Evolutionary conservation across 2,888 invertebrate genomes (phyloP).

Genomic region (Notodonta dromedarius): DNA sequence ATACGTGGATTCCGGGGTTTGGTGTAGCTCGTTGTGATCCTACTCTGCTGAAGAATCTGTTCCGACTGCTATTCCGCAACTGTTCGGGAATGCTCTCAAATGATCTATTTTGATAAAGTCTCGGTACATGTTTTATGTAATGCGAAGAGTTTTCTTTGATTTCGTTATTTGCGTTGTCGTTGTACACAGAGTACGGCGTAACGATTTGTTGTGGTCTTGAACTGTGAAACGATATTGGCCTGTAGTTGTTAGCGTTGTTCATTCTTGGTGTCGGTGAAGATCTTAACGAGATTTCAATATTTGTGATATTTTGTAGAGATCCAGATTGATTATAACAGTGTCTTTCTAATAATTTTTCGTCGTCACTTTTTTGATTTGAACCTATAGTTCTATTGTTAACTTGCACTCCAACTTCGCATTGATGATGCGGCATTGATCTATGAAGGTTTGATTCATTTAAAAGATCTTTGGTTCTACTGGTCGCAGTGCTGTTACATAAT

Average conservation of each 20-base stretch:
- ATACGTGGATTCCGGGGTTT: slow-evolving; percentile 59
- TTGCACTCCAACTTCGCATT: slow-evolving; percentile 67
- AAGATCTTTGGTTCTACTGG: slow-evolving; percentile 46
- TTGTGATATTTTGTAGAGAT: slow-evolving; percentile 78
- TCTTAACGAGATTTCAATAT: slow-evolving; percentile 77
- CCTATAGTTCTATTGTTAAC: slow-evolving; percentile 57
- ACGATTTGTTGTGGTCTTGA: slow-evolving; percentile 60
- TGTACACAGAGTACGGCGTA: slow-evolving; percentile 55
- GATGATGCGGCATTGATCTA: slow-evolving; percentile 53
- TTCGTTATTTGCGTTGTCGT: slow-evolving; percentile 69
- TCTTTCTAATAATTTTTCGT: slow-evolving; percentile 78
- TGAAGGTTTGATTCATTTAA: slow-evolving; percentile 41
- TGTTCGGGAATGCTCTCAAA: slow-evolving; percentile 81
- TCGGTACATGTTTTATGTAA: slow-evolving; percentile 74
- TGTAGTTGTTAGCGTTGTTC: slow-evolving; percentile 64
- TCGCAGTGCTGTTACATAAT: slow-evolving; percentile 47
- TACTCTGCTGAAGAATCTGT: slow-evolving; percentile 75
- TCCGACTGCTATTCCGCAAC: slow-evolving; percentile 69
- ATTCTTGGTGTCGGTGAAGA: slow-evolving; percentile 63
- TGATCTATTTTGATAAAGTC: slow-evolving; percentile 76
- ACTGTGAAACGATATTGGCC: slow-evolving; percentile 76
- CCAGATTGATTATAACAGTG: slow-evolving; percentile 67
- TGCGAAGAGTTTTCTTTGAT: slow-evolving; percentile 75
- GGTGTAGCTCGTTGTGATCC: slow-evolving; percentile 75
- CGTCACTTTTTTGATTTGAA: slow-evolving; percentile 79